These are phyloP conservation scores for Trachelus stipa DNA, from an alignment of 2,888 invertebrate species.

Conservation along the genomic window DNA sequence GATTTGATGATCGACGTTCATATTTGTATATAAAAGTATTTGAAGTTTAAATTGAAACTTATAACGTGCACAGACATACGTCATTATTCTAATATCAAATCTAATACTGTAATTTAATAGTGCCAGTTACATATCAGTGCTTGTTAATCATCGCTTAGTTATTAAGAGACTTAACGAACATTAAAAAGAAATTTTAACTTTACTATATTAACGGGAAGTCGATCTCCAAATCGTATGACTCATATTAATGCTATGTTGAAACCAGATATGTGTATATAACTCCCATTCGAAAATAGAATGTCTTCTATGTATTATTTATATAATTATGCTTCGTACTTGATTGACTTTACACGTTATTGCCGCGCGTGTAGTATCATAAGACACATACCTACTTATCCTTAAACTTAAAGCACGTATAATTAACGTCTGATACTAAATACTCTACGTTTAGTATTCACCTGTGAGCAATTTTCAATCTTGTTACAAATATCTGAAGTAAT, in stretches of 20 bases:
- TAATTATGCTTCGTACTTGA: background rate
- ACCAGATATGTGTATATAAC: background rate
- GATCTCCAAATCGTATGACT: too few relatives aligned
- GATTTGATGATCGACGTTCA: background rate
- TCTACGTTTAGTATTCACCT: background rate
- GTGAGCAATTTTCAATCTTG: background rate
- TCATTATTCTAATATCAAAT: too few relatives aligned
- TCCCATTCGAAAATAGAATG: constrained; percentile 2
- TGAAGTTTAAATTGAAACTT: background rate
- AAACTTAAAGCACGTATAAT: constrained; percentile 4
- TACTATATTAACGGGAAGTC: too few relatives aligned
- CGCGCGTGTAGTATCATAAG: constrained; percentile 3
- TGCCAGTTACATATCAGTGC: too few relatives aligned
- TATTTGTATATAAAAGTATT: background rate
- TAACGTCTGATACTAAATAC: background rate
- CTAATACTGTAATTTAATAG: too few relatives aligned
- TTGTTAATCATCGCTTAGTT: too few relatives aligned
- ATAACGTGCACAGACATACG: too few relatives aligned
- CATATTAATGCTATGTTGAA: background rate
- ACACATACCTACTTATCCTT: background rate
- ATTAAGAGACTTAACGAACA: too few relatives aligned
- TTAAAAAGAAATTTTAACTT: too few relatives aligned
- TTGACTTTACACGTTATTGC: constrained; percentile 6
- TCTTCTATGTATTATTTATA: background rate
- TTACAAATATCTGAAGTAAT: background rate